A percentile compares a stretch with the other conserved stretches of the same genome.
phyloP scores from a whole-genome alignment of 2,113 vertebrate genomes.

The Entosphenus tridentatus region DNA sequence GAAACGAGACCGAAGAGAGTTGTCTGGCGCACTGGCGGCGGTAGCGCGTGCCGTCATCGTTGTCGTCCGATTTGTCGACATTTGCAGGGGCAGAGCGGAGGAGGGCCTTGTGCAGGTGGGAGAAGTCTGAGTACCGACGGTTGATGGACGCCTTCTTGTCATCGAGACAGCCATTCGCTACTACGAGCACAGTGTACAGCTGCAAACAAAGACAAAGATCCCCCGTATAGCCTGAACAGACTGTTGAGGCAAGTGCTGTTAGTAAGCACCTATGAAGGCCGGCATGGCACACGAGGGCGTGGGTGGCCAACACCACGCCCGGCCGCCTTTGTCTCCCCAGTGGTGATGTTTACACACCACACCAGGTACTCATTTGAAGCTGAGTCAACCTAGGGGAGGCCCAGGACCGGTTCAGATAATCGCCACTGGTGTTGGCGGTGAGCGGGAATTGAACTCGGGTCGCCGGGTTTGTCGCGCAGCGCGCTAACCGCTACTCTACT shows the following conservation, averaged over 20 bases:
- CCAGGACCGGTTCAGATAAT: too few species aligned
- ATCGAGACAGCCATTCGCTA: conserved; percentile 36
- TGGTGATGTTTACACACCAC: too few species aligned
- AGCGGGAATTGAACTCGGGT: too few species aligned
- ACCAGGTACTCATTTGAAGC: too few species aligned
- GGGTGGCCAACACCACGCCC: conserved; percentile 19
- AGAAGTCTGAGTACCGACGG: conserved; percentile 69
- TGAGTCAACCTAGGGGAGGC: too few species aligned
- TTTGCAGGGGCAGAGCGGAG: too few species aligned
- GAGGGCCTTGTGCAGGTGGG: conserved; percentile 39
- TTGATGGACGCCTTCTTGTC: conserved; percentile 41
- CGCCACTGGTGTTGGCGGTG: too few species aligned
- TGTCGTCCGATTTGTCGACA: too few species aligned
- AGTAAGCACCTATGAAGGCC: conserved; percentile 25
- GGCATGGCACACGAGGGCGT: conserved; percentile 23
- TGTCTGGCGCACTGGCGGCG: conserved; percentile 35
- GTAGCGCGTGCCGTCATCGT: background rate
- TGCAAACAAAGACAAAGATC: conserved; percentile 14
- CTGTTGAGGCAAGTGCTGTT: conserved; percentile 25
- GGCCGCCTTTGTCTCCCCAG: background rate
- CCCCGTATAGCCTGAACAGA: background rate
- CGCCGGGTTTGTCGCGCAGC: too few species aligned
- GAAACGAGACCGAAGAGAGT: conserved; percentile 54
- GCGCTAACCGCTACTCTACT: too few species aligned
- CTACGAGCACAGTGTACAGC: conserved; percentile 77